A percentile compares a stretch with the other conserved stretches of the same genome.
These are phyloP conservation scores for Pterocles orientalis DNA, from an alignment of 2,113 vertebrate genomes.

Conservation along the genomic window DNA sequence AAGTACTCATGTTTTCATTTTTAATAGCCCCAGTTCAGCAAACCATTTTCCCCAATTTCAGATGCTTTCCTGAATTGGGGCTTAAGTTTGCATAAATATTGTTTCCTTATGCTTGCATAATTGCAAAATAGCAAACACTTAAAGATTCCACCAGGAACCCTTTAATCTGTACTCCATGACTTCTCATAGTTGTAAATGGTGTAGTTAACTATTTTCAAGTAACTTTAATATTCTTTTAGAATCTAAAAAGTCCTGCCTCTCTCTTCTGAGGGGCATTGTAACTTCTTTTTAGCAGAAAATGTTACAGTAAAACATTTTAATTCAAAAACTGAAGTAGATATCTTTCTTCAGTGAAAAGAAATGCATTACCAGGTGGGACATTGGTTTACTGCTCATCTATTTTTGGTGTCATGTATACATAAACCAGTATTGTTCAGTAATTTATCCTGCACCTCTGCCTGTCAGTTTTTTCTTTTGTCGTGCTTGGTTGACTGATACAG, in stretches of 20 bases:
- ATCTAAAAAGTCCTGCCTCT: not conserved
- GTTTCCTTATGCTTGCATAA: not conserved
- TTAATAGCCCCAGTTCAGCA: not conserved
- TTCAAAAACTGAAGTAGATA: not conserved
- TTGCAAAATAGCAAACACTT: not conserved
- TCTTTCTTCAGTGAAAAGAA: conserved; percentile 30
- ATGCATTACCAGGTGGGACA: conserved; percentile 64
- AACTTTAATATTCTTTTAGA: not conserved
- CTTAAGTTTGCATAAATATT: not conserved
- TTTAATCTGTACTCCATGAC: not conserved
- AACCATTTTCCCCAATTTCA: not conserved
- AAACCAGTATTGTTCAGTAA: conserved; percentile 9
- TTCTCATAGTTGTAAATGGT: not conserved
- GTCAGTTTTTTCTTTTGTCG: not conserved
- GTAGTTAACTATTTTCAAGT: not conserved
- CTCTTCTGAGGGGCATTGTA: not conserved
- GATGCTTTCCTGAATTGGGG: conserved; percentile 28
- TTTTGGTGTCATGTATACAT: conserved; percentile 45
- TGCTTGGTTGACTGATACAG: conserved; percentile 21
- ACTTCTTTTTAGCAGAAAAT: not conserved
- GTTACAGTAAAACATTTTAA: not conserved
- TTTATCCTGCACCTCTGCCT: not conserved
- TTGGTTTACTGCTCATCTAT: conserved; percentile 44
- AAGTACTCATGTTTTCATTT: not conserved
- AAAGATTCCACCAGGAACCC: not conserved